A percentile compares a stretch with the other conserved stretches of the same genome.
phyloP scores from a whole-genome alignment of 1,140 invertebrate species.

The Tribolium madens region DNA sequence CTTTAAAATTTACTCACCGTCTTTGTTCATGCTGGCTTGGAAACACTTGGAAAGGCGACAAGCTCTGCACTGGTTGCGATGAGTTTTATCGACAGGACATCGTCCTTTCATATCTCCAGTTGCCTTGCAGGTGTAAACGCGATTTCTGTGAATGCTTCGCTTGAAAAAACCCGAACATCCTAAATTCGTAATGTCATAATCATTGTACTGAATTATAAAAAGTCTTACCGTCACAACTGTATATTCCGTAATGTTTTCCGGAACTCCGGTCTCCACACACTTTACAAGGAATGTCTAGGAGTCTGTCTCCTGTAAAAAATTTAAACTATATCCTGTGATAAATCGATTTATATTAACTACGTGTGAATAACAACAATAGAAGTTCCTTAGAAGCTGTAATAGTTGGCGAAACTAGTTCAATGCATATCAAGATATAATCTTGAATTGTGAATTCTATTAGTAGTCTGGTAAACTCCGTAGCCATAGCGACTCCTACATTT shows the following conservation, averaged over 20 bases:
- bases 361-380: no score
- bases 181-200: constrained; percentile 63
- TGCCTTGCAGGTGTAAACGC: constrained; percentile 96
- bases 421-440: constrained; percentile 17
- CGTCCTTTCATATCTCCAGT: constrained; percentile 92
- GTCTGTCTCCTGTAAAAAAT: constrained; percentile 82
- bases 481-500: constrained; percentile 37
- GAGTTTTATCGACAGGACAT: constrained; percentile 97
- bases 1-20: no score
- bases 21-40: constrained; percentile 98
- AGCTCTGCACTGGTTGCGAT: constrained; percentile 96
- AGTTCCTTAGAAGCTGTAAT: no score
- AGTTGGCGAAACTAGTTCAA: constrained; percentile 17
- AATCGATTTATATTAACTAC: no score
- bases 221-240: constrained; percentile 94
- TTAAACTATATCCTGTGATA: no score
- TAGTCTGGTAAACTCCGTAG: constrained; percentile 37
- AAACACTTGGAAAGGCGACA: constrained; percentile 97
- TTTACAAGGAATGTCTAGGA: constrained; percentile 95
- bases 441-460: constrained; percentile 7
- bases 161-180: constrained; percentile 98
- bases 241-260: constrained; percentile 97
- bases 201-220: constrained; percentile 2
- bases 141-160: constrained; percentile 93
- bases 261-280: constrained; percentile 97